These are phyloP conservation scores for Idaea dimidiata DNA, from an alignment of 2,888 invertebrate genomes.

Conservation along the genomic window DNA sequence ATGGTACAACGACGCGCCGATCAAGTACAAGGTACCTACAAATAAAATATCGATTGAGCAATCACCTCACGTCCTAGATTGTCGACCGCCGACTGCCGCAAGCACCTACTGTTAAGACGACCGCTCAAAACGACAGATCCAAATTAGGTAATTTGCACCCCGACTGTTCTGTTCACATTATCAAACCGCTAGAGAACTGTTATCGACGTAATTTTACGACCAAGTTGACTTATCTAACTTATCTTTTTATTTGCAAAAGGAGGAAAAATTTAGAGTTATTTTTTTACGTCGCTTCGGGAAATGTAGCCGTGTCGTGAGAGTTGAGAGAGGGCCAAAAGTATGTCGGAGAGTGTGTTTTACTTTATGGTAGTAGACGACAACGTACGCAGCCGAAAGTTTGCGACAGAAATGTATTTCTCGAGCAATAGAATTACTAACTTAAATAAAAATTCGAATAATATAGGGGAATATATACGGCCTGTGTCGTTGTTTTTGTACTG, in stretches of 20 bases:
- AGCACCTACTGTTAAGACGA: not conserved
- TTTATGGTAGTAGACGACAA: not conserved
- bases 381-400: not conserved
- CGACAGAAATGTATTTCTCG: not conserved
- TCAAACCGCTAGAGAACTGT: slow-evolving; percentile 18
- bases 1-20: too few relatives aligned
- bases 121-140: slow-evolving; percentile 4
- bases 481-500: too few relatives aligned
- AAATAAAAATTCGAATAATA: not conserved
- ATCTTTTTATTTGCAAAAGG: not conserved
- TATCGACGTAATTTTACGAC: slow-evolving; percentile 7
- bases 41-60: not conserved
- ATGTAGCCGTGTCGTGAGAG: not conserved
- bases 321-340: not conserved
- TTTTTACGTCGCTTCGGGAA: not conserved
- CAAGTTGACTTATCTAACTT: slow-evolving; percentile 3
- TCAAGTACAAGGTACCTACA: too few relatives aligned
- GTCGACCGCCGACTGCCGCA: not conserved
- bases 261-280: not conserved
- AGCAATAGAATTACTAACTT: not conserved
- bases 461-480: not conserved
- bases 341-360: not conserved
- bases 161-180: slow-evolving; percentile 17
- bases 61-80: not conserved
- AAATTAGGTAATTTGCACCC: slow-evolving; percentile 20